A percentile compares a stretch with the other conserved stretches of the same genome.
These are phyloP conservation scores for Melieria omissa DNA, from an alignment of 2,888 invertebrate species.

Conservation along the genomic window DNA sequence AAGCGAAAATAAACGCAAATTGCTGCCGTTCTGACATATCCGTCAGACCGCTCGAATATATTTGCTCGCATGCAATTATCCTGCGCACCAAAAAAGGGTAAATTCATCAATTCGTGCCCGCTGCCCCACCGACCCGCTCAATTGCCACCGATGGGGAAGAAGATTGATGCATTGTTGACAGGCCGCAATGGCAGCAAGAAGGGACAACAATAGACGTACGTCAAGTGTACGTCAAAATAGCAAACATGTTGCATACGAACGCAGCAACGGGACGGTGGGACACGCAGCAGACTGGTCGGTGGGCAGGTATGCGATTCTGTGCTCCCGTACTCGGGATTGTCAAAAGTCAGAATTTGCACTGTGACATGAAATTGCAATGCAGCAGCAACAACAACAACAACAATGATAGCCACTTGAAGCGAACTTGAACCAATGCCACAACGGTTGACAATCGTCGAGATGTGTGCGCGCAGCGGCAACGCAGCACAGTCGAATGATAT, in stretches of 20 bases:
- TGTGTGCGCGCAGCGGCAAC: not conserved
- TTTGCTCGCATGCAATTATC: constrained; percentile 35
- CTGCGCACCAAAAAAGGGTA: constrained; percentile 28
- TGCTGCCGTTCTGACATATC: not conserved
- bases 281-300: not conserved
- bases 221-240: not conserved
- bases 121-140: too few relatives aligned
- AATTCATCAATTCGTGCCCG: not conserved
- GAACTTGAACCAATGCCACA: too few relatives aligned
- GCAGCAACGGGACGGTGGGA: not conserved
- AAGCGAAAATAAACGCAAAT: not conserved
- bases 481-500: not conserved
- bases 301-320: not conserved
- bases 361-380: too few relatives aligned
- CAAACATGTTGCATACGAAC: not conserved
- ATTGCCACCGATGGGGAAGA: not conserved
- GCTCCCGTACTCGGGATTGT: too few relatives aligned
- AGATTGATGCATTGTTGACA: constrained; percentile 23
- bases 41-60: constrained; percentile 4
- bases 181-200: not conserved
- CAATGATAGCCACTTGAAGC: too few relatives aligned
- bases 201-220: not conserved
- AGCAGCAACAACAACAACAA: too few relatives aligned
- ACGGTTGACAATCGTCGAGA: too few relatives aligned
- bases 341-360: too few relatives aligned